Evolutionary conservation across 2,113 vertebrate species (phyloP), one percentile per base, ranked within the genome.

Genomic region (Athene noctua): DNA sequence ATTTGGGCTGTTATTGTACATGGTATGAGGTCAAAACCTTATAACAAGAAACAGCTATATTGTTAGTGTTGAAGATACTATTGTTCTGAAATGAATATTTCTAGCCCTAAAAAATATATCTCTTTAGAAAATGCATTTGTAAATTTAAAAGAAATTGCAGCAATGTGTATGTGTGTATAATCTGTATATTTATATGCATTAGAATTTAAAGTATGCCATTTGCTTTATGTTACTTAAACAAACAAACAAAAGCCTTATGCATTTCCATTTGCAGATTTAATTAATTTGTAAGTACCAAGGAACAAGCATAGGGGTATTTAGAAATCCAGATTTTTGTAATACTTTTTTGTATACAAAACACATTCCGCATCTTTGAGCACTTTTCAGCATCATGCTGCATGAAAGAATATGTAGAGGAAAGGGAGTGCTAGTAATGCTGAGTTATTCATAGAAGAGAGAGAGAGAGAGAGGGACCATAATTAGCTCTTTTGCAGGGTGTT

Each of bases 71-170:
- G 13, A 92, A 85, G 19, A 62, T 67, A 10, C 6, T 85, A 17
- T 91, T 57, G 59, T 21, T 96, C n/a, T 94, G 68, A 92, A 63
- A 86, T 62, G 21, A 62, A 61, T 94, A 59, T 84, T 95, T 86
- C 59, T 92, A 68, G 15, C 32, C 27, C 52, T 38, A 59, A 38
- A 96, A 96, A 88, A 49, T 65, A 91, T 63, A 49, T 79, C 11
- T 34, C 30, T 92, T 89, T 77, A 54, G 38, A 61, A 46, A 72
- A 83, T 49, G 14, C 10, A 52, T 61, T 61, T 54, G 5, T 72
- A 71, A 75, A 88, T 88, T 18, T 1, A n/a, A 70, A 67, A 58
- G 34, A 65, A 58, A 42, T 10, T 3, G 2, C 18, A 67, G 46
- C 44, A 80, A 19, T 77, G 23, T 54, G 4, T 75, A 46, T 79